Evolutionary conservation across 2,113 vertebrate genomes (phyloP), one percentile per base, ranked within the genome.

Genomic region (Passer montanus): DNA sequence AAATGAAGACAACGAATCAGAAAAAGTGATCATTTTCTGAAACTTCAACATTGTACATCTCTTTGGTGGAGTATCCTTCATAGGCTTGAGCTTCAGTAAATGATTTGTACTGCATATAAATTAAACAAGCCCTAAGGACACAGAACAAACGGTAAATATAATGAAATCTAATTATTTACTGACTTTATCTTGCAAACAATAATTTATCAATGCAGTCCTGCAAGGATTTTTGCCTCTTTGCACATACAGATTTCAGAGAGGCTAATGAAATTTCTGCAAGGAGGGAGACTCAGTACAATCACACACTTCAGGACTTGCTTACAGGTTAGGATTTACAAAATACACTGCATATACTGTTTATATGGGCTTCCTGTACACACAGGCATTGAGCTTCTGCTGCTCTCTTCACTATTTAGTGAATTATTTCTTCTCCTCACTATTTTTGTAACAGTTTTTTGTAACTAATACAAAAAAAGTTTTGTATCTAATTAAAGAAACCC

Each of bases 331-430:
- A 75, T 73, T 74, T 89, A 69, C 9, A 2, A 70, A 70, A 76
- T 43, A 28, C 24, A 28, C 15, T 2, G 2, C 24, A 7, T 22
- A 15, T 2, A 5, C 30, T 35, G 14, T 20, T 37, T 27, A 23
- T 55, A 21, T 3, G 2, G 20, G 19, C 1, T 7, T 39, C 3
- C 8, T 52, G 6, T 56, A 37, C 30, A 20, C 11, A 46, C 7
- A 14, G 21, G 30, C 35, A 31, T 41, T 15, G 33, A 87, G 5
- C 7, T 69, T 82, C 49, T 69, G 31, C 23, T 76, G 8, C 63
- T 84, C 17, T 44, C n/a, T 53, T 79, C 5, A 4, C 10, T 66
- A 16, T 9, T 37, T 28, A n/a, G 30, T 43, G 39, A 64, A n/a
- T 43, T 52, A 28, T n/a, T 78, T 64, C 13, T 63, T 78, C 14